Percentiles rank a stretch among this genome's conserved stretches.
Evolutionary conservation across 2,888 invertebrate species (phyloP).

Genomic region (Lysandra bellargus): DNA sequence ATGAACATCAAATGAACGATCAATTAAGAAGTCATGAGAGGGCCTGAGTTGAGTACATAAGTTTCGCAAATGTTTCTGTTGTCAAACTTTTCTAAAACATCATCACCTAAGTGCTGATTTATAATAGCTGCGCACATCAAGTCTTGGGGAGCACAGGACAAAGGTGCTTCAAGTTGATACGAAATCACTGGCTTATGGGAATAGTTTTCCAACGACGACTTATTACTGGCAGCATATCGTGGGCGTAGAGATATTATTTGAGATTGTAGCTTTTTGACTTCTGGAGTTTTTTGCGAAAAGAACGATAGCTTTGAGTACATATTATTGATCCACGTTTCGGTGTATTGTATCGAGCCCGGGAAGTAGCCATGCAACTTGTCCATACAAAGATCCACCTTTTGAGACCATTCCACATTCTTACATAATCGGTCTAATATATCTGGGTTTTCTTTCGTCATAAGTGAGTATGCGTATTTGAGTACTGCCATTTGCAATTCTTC

Average conservation of each 20-base stretch:
- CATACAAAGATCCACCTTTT: slow-evolving; percentile 44
- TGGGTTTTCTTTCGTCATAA: slow-evolving; percentile 42
- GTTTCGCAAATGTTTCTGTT: slow-evolving; percentile 54
- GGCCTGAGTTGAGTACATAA: slow-evolving; percentile 38
- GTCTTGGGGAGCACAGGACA: slow-evolving; percentile 47
- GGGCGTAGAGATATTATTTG: slow-evolving; percentile 48
- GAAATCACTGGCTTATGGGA: slow-evolving; percentile 48
- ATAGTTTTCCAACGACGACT: slow-evolving; percentile 47
- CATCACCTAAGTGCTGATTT: slow-evolving; percentile 50
- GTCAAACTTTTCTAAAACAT: slow-evolving; percentile 48
- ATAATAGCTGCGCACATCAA: slow-evolving; percentile 51
- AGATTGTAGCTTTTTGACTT: slow-evolving; percentile 46
- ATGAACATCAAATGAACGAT: too few relatives aligned
- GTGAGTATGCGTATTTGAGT: slow-evolving; percentile 44
- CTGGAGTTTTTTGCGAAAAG: slow-evolving; percentile 40
- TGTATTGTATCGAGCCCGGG: slow-evolving; percentile 57
- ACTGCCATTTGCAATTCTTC: slow-evolving; percentile 51
- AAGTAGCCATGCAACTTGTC: slow-evolving; percentile 50
- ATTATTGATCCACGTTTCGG: slow-evolving; percentile 48
- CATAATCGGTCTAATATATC: slow-evolving; percentile 43
- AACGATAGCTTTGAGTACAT: slow-evolving; percentile 47
- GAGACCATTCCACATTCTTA: slow-evolving; percentile 37
- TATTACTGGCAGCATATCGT: slow-evolving; percentile 41
- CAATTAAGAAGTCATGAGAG: too few relatives aligned
- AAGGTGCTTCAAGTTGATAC: slow-evolving; percentile 48